Conservation (phyloP, 2,113 vertebrate species). For the Boulengeromyrus knoepffleri region DNA sequence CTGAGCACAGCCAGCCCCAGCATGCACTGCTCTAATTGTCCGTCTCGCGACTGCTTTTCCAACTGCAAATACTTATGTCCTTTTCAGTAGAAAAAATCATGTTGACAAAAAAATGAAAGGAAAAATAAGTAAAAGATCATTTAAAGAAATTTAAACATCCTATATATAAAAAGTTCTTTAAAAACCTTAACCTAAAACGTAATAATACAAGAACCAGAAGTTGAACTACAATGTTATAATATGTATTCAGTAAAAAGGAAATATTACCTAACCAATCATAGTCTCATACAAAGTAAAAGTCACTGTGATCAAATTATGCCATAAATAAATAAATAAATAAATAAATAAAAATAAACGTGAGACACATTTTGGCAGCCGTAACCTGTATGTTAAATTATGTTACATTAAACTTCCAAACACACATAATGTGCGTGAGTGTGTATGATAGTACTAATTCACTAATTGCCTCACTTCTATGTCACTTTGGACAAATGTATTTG, state of each 20-base stretch:
- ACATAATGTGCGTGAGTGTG: not conserved
- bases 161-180: not conserved
- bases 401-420: not conserved
- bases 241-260: not conserved
- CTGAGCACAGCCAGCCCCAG: conserved; percentile 13
- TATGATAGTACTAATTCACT: not conserved
- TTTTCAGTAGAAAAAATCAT: conserved; percentile 14
- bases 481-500: not conserved
- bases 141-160: not conserved
- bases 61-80: conserved; percentile 28
- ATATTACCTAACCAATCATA: not conserved
- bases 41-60: conserved; percentile 26
- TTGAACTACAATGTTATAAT: not conserved
- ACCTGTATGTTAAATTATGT: not conserved
- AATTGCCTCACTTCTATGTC: not conserved
- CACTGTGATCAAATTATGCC: not conserved
- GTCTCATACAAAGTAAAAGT: not conserved
- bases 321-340: not conserved
- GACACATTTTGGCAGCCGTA: not conserved
- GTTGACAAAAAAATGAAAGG: conserved; percentile 13
- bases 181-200: not conserved
- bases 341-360: not conserved
- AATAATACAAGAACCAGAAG: not conserved
- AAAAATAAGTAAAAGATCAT: not conserved
- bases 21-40: conserved; percentile 28